Conservation (phyloP, 2,888 invertebrate genomes). For the Drosophila koepferae region DNA sequence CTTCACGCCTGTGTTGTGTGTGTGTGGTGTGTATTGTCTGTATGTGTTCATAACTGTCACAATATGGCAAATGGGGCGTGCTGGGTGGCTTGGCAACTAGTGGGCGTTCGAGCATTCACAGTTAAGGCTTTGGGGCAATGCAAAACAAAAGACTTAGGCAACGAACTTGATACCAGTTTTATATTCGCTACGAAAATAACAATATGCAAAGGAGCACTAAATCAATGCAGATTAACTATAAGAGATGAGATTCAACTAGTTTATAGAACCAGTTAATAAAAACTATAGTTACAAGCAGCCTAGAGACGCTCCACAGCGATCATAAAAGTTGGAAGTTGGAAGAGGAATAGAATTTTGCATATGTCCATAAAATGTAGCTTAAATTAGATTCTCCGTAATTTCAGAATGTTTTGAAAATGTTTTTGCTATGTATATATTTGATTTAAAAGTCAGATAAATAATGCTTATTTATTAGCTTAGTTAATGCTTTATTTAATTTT, state of each 20-base stretch:
- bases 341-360: background rate
- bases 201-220: conserved; percentile 8
- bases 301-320: background rate
- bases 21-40: background rate
- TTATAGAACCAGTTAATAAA: conserved; percentile 8
- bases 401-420: background rate
- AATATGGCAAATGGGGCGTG: conserved; percentile 53
- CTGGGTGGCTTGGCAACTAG: conserved; percentile 48
- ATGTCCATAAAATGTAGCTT: background rate
- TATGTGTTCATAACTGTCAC: conserved; percentile 58
- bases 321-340: background rate
- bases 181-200: conserved; percentile 5
- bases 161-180: conserved; percentile 38
- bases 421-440: background rate
- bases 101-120: conserved; percentile 52
- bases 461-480: background rate
- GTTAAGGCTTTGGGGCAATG: conserved; percentile 37
- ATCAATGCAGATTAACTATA: conserved; percentile 22
- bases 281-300: background rate
- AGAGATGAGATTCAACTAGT: conserved; percentile 2
- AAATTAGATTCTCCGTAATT: background rate
- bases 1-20: conserved; percentile 31
- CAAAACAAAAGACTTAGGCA: conserved; percentile 59
- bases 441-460: background rate
- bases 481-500: conserved; percentile 2